Percentiles rank a stretch among this genome's conserved stretches.
Evolutionary conservation across 2,888 invertebrate species (phyloP).

Genomic region (Cephus spinipes): DNA sequence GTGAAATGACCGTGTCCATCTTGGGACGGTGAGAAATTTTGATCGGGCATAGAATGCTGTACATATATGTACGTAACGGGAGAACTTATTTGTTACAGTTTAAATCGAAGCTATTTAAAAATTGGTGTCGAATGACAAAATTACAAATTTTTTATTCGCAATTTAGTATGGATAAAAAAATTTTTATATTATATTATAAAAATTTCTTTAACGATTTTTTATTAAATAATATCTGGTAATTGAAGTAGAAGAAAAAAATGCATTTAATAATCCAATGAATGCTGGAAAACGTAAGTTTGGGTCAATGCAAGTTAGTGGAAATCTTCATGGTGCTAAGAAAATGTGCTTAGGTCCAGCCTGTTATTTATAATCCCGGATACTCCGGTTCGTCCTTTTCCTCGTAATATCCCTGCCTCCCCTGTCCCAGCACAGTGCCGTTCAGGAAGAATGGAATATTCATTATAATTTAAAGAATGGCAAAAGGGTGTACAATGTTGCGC

Average conservation of each 20-base stretch:
- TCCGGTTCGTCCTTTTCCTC: constrained; percentile 4
- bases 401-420: not conserved
- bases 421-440: not conserved
- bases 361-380: not conserved
- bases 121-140: not conserved
- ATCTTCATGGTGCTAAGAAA: not conserved
- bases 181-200: not conserved
- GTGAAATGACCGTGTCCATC: constrained; percentile 10
- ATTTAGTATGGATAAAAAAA: not conserved
- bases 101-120: not conserved
- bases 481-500: constrained; percentile 22
- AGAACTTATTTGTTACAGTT: not conserved
- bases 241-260: not conserved
- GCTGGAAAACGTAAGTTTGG: not conserved
- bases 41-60: not conserved
- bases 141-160: not conserved
- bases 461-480: constrained; percentile 28
- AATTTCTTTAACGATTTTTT: not conserved
- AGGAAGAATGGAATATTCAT: constrained; percentile 28
- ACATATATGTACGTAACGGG: not conserved
- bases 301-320: not conserved
- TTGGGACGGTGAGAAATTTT: not conserved
- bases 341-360: not conserved
- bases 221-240: not conserved
- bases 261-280: not conserved